phyloP scores from a whole-genome alignment of 2,888 invertebrate species.

The Megamerina dolium region DNA sequence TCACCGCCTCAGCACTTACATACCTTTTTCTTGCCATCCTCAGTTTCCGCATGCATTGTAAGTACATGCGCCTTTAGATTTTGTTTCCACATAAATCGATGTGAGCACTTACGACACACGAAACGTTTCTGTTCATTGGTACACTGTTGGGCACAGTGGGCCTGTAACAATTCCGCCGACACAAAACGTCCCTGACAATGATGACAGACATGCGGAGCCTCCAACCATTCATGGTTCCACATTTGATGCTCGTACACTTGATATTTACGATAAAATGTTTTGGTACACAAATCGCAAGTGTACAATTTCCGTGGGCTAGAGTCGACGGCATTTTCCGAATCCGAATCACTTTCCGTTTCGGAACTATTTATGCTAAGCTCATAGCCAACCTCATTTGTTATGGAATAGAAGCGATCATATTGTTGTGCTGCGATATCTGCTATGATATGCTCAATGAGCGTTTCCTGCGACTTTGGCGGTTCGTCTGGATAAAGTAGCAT shows the following conservation, averaged over 20 bases:
- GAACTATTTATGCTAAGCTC: conserved; percentile 42
- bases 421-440: conserved; percentile 27
- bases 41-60: conserved; percentile 22
- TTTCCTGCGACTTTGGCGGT: conserved; percentile 16
- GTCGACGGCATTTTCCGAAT: conserved; percentile 10
- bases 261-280: conserved; percentile 34
- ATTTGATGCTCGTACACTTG: conserved; percentile 40
- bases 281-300: conserved; percentile 33
- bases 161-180: conserved; percentile 50
- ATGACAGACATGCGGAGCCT: conserved; percentile 51
- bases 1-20: too few relatives aligned
- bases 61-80: conserved; percentile 37
- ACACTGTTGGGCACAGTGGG: conserved; percentile 51
- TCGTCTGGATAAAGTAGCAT: conserved; percentile 33
- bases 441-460: conserved; percentile 28
- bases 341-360: conserved; percentile 24
- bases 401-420: conserved; percentile 42
- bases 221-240: conserved; percentile 43
- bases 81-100: conserved; percentile 43
- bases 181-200: conserved; percentile 54
- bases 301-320: conserved; percentile 19
- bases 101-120: conserved; percentile 38
- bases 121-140: conserved; percentile 37
- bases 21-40: conserved; percentile 10
- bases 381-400: conserved; percentile 41